Evolutionary conservation across 2,888 invertebrate genomes (phyloP).

Genomic region (Omphaloscelis lunosa): DNA sequence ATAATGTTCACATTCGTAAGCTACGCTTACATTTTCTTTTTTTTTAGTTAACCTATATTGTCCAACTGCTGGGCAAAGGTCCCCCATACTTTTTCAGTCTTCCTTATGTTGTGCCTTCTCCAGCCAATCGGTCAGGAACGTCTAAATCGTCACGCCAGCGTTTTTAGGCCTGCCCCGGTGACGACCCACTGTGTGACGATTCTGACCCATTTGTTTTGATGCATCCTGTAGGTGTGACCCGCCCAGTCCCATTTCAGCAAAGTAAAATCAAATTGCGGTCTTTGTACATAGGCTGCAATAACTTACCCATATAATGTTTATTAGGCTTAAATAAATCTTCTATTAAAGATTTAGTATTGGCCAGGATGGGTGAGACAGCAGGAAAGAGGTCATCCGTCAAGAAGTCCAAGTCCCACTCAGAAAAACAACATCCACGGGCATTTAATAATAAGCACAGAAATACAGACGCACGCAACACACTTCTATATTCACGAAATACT

Average conservation of each 20-base stretch:
- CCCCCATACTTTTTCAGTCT: no score
- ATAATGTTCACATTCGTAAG: neutral
- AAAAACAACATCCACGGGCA: slow-evolving; percentile 77
- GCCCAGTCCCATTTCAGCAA: neutral
- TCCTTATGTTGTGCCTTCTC: no score
- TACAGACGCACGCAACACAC: slow-evolving; percentile 69
- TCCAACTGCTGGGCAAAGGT: no score
- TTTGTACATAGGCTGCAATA: neutral
- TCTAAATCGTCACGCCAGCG: no score
- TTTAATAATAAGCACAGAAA: slow-evolving; percentile 71
- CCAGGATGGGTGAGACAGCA: slow-evolving; percentile 79
- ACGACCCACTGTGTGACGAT: no score
- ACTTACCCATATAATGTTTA: slow-evolving; percentile 75
- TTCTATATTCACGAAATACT: slow-evolving; percentile 65
- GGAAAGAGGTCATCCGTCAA: slow-evolving; percentile 79
- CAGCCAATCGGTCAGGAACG: no score
- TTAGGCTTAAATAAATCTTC: slow-evolving; percentile 77
- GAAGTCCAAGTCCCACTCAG: slow-evolving; percentile 83
- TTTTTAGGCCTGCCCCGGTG: no score
- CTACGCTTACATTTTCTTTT: neutral
- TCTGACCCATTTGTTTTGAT: no score
- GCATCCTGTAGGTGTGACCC: no score
- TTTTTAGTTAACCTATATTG: no score
- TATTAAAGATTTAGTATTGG: slow-evolving; percentile 74
- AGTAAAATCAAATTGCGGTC: neutral